Evolutionary conservation across 1,140 invertebrate species (phyloP).

Genomic region (Ceratina japonica): DNA sequence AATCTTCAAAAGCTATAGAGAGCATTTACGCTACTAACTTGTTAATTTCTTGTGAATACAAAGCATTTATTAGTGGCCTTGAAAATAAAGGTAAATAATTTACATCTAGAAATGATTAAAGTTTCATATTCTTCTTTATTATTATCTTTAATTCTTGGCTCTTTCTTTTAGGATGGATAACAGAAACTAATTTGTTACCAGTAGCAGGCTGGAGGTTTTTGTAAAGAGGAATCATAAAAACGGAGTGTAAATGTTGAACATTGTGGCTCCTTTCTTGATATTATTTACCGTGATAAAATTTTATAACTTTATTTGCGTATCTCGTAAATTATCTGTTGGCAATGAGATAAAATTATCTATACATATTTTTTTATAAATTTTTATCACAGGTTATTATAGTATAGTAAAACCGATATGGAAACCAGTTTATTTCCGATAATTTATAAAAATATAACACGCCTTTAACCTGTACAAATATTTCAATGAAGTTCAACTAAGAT

Average conservation of each 20-base stretch:
- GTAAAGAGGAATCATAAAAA: conserved; percentile 28
- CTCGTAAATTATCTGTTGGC: conserved; percentile 35
- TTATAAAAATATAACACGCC: conserved; percentile 70
- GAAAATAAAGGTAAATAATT: conserved; percentile 70
- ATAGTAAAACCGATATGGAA: conserved; percentile 53
- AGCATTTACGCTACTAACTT: conserved; percentile 43
- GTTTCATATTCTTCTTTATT: conserved; percentile 15
- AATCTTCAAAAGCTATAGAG: conserved; percentile 44
- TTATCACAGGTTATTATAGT: conserved; percentile 45
- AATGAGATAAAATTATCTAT: conserved; percentile 43
- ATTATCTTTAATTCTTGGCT: conserved; percentile 16
- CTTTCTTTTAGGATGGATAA: conserved; percentile 79
- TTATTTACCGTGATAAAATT: conserved; percentile 44
- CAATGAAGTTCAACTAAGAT: conserved; percentile 63
- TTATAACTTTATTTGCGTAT: conserved; percentile 31
- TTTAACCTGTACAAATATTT: conserved; percentile 66
- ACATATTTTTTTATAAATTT: conserved; percentile 49
- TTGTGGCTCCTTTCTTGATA: conserved; percentile 34
- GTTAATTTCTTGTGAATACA: conserved; percentile 72
- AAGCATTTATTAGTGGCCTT: conserved; percentile 77
- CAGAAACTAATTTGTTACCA: conserved; percentile 77
- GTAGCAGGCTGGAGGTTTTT: conserved; percentile 75
- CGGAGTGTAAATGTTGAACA: conserved; percentile 8
- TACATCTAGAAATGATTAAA: conserved; percentile 6
- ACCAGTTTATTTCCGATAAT: conserved; percentile 65